Percentiles rank a stretch among this genome's conserved stretches.
phyloP scores from a whole-genome alignment of 2,888 invertebrate genomes.

The Pyrrhia umbra region DNA sequence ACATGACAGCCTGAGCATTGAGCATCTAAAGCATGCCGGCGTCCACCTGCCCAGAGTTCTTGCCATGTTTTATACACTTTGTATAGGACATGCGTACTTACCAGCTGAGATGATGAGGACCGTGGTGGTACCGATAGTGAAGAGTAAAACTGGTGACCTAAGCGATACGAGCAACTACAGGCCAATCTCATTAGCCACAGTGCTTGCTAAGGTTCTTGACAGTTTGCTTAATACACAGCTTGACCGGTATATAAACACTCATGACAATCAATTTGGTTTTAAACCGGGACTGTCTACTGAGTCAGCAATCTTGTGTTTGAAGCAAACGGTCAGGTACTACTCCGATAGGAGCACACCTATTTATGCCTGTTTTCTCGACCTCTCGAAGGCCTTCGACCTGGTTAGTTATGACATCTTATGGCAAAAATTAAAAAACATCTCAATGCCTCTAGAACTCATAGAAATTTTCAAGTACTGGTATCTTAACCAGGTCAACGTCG shows the following conservation, averaged over 20 bases:
- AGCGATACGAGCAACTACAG: constrained; percentile 49
- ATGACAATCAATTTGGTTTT: too few species aligned
- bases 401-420: constrained; percentile 43
- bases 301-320: too few species aligned
- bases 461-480: constrained; percentile 7
- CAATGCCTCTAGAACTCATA: not conserved
- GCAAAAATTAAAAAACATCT: constrained; percentile 3
- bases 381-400: constrained; percentile 34
- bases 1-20: too few species aligned
- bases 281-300: too few species aligned
- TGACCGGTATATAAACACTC: too few species aligned
- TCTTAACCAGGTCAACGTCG: constrained; percentile 3
- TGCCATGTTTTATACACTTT: constrained; percentile 26
- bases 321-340: constrained; percentile 46
- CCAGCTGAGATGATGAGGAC: constrained; percentile 15
- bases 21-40: too few species aligned
- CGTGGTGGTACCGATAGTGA: constrained; percentile 26
- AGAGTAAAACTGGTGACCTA: constrained; percentile 42
- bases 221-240: too few species aligned
- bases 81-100: constrained; percentile 11
- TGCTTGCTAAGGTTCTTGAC: too few species aligned
- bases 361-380: constrained; percentile 44
- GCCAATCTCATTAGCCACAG: too few species aligned
- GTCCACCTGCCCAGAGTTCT: too few species aligned
- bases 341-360: constrained; percentile 33